Conservation (phyloP, 1,140 invertebrate genomes). For the Latrodectus geometricus region DNA sequence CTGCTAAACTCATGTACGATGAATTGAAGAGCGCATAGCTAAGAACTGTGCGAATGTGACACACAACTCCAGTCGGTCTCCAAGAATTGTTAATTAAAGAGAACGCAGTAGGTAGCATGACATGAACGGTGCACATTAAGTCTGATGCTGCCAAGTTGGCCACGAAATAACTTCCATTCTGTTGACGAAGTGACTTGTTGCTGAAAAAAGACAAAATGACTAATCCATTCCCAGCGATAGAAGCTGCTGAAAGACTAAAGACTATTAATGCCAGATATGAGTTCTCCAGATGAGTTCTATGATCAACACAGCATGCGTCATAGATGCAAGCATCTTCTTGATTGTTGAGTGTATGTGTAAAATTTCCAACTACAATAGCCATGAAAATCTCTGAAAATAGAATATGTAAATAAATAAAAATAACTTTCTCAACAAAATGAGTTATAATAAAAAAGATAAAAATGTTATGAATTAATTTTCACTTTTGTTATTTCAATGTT, state of each 20-base stretch:
- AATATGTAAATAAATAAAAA: too few species aligned
- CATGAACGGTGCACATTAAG: constrained; percentile 22
- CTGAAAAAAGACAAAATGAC: constrained; percentile 20
- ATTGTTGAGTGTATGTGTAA: too few species aligned
- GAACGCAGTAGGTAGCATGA: constrained; percentile 8
- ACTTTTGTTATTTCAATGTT: too few species aligned
- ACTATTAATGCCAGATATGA: not conserved
- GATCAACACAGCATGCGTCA: not conserved
- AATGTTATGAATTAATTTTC: too few species aligned
- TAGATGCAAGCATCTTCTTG: not conserved
- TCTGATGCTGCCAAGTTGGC: constrained; percentile 15
- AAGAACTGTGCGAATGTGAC: not conserved
- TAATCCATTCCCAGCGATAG: constrained; percentile 40
- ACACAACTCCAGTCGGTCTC: not conserved
- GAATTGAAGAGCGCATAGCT: constrained; percentile 1
- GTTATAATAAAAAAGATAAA: too few species aligned
- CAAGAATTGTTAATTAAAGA: not conserved
- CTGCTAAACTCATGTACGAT: constrained; percentile 37
- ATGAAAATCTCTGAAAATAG: too few species aligned
- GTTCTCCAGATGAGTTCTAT: not conserved
- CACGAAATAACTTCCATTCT: constrained; percentile 32
- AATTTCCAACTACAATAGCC: too few species aligned
- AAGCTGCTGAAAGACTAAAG: not conserved
- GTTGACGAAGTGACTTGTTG: constrained; percentile 1
- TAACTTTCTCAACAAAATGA: too few species aligned